These are phyloP conservation scores for Heloderma charlesbogerti DNA, from an alignment of 2,113 vertebrate genomes.

Conservation along the genomic window DNA sequence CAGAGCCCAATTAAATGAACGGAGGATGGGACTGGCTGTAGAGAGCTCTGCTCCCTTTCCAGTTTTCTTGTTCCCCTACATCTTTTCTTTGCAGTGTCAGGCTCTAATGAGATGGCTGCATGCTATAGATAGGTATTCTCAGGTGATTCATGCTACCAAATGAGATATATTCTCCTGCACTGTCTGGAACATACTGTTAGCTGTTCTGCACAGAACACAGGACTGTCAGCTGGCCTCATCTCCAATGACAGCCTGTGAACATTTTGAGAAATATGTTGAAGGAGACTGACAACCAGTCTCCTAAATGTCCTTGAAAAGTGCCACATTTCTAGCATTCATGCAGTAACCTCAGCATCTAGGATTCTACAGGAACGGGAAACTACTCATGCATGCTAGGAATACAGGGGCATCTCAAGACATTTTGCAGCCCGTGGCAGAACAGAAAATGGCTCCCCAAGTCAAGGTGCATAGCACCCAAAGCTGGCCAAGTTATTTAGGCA, in stretches of 20 bases:
- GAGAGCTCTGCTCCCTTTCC: background rate
- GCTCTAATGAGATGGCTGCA: conserved; percentile 17
- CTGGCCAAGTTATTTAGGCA: background rate
- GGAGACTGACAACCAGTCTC: background rate
- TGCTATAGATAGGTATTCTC: background rate
- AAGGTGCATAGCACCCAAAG: background rate
- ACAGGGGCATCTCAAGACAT: background rate
- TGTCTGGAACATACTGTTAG: background rate
- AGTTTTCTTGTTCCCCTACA: too few species aligned
- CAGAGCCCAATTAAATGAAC: background rate
- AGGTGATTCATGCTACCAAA: background rate
- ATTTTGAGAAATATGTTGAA: background rate
- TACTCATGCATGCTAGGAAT: background rate
- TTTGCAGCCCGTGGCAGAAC: background rate
- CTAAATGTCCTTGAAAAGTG: background rate
- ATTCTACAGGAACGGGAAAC: background rate
- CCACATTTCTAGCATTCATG: background rate
- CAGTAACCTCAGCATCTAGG: background rate
- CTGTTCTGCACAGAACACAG: background rate
- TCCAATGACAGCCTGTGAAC: background rate
- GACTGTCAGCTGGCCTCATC: background rate
- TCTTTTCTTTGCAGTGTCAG: background rate
- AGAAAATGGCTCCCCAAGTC: background rate
- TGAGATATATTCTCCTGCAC: background rate
- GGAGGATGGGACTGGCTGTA: background rate